Base-by-base conservation (phyloP, 2,888 invertebrate species). In the Enchytraeus crypticus region DNA sequence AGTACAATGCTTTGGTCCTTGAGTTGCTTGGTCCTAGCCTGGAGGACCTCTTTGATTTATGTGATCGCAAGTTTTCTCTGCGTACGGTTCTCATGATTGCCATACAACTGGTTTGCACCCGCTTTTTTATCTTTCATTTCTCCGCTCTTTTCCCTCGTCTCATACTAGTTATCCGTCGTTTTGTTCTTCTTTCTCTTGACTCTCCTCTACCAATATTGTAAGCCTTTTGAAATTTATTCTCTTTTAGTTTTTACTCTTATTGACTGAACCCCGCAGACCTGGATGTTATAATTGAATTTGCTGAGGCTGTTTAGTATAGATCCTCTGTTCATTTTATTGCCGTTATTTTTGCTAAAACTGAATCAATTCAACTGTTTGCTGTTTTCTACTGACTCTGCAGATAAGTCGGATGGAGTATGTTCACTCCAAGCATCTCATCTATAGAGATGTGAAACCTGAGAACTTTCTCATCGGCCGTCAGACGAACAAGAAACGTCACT, bases 391-490 rank as follows among this genome's bases (percentile, higher is more conserved):
- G 11, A 49, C 23, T 2, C n/a, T 84, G 71, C 84, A 93, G 93
- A 85, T 96, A 82, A 89, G 91, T 83, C 88, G 98, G 84, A 95
- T 98, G 85, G 97, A 99, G 84, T 98, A 93, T 84, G 97, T 98
- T 78, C 98, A 98, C 84, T 90, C 91, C 80, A 91, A 95, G 82
- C 92, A 96, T 84, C 86, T 98, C 81, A 97, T 98, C 83, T 98
- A 96, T 83, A 87, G 98, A 77, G 98, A 98, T 84, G 92, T 99
- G 67, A 98, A 99, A 82, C 97, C 97, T 74, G 97, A 98, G 83
- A 98, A 98, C 84, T 98, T 98, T 85, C 87, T 98, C 81, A 93
- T 98, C 83, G 97, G 97, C 54, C 88, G 96, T 83, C 89, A 89
- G 83, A 89, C 91, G 81, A 91, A 90, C 81, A 92, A 92, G 84